Evolutionary conservation across 2,797 vertebrate genomes (phyloP), one percentile per base, ranked within the genome.

Genomic region (Peromyscus melanophrys): DNA sequence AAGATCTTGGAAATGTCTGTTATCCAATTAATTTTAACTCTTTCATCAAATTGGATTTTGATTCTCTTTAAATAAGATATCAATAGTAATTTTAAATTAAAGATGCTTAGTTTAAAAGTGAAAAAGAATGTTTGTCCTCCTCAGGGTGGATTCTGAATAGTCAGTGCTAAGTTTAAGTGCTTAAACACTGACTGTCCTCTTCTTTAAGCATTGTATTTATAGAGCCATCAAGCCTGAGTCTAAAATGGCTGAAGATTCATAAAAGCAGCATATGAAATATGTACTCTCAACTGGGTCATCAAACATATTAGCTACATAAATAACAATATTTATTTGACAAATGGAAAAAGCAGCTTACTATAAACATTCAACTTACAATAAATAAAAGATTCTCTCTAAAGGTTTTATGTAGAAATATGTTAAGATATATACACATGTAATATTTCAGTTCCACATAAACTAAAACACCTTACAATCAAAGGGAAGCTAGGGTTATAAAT

Each of bases 161-260:
- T 71, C 73, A 92, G 46, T 76, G 40, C 0, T 27, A 67, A 73
- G 19, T 92, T 90, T 97, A 69, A 90, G 37, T 77, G 52, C 69
- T 89, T 92, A 80, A 86, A 75, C 16, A 71, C 23, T 59, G 55
- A 77, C 34, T 75, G 63, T 94, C n/a, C 49, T 96, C 31, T 95
- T 82, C 63, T 57, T n/a, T 43, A 77, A 95, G 76, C 29, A 6
- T 88, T 52, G 90, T 96, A 96, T 96, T 97, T 97, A 98, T 96
- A 86, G 73, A 78, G 37, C 29, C 31, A 43, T 46, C 80, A 85
- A 27, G 25, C 84, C 12, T 77, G 17, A 80, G 17, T 90, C 46
- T 37, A 83, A 95, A 97, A 97, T 71, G 83, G n/a, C 67, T 89
- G 40, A 95, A 92, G 73, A 88, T 78, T 86, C 84, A 90, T 93